These are phyloP conservation scores for Lasioglossum malachurum DNA, from an alignment of 2,888 invertebrate genomes.

Conservation along the genomic window DNA sequence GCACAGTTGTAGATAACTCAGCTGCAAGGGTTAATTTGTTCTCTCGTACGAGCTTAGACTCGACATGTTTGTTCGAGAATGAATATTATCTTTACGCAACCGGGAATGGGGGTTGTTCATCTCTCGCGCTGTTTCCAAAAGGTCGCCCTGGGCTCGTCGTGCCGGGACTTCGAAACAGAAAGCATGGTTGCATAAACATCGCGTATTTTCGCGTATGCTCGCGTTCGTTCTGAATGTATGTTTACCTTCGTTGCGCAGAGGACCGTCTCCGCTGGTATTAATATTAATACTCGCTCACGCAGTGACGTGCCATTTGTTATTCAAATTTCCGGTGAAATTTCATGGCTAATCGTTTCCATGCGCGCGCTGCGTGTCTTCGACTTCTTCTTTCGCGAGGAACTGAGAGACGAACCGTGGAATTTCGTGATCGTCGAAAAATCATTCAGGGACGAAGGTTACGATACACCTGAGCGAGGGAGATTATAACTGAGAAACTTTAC, in stretches of 20 bases:
- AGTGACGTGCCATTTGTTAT: constrained; percentile 1
- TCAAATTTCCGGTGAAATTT: constrained; percentile 27
- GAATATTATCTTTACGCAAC: background rate
- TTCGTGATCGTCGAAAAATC: constrained; percentile 5
- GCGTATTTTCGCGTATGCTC: constrained; percentile 12
- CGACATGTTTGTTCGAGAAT: background rate
- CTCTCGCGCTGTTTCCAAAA: background rate
- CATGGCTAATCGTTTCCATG: background rate
- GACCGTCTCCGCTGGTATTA: constrained; percentile 18
- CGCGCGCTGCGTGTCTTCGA: background rate
- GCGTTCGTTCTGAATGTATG: constrained; percentile 2
- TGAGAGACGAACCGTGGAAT: background rate
- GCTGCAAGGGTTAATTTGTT: background rate
- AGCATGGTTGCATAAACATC: constrained; percentile 12
- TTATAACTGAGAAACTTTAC: background rate
- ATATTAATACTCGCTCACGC: constrained; percentile 30
- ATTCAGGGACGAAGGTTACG: constrained; percentile 3
- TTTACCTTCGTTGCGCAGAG: constrained; percentile 19
- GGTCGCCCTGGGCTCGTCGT: background rate
- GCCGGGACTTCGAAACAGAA: background rate
- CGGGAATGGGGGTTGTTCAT: background rate
- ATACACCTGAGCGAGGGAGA: background rate
- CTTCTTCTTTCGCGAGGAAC: background rate
- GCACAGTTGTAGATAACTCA: background rate
- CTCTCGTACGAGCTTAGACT: background rate